Conservation (phyloP, 2,113 vertebrate genomes). For the Gallinago jamesoni region DNA sequence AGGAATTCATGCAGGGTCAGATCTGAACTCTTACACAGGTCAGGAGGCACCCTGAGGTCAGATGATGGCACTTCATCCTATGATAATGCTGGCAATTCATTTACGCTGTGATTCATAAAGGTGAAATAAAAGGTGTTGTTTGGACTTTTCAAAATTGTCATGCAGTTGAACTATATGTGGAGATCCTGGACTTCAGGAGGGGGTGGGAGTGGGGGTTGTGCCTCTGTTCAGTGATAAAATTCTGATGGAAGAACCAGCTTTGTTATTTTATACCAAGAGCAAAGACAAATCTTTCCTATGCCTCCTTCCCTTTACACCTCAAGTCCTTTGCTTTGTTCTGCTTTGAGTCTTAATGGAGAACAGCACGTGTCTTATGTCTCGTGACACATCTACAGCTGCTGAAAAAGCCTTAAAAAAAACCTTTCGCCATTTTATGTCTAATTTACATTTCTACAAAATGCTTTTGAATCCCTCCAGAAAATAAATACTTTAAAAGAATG, state of each 20-base stretch:
- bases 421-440: background rate
- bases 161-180: background rate
- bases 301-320: background rate
- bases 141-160: background rate
- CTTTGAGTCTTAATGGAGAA: background rate
- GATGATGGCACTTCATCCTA: background rate
- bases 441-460: slow-evolving; percentile 50
- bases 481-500: slow-evolving; percentile 32
- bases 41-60: background rate
- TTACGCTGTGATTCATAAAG: background rate
- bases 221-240: background rate
- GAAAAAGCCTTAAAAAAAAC: background rate
- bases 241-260: background rate
- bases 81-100: background rate
- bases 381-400: background rate
- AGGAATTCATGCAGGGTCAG: background rate
- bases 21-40: background rate
- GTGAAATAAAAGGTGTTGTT: background rate
- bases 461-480: slow-evolving; percentile 39
- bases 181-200: background rate
- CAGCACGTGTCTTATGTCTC: background rate
- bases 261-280: slow-evolving; percentile 10
- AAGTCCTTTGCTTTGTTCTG: slow-evolving; percentile 16
- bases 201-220: background rate
- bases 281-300: background rate